A percentile compares a stretch with the other conserved stretches of the same genome.
Conservation (phyloP, 2,797 vertebrate species). For the Hafferia zeledoni region DNA sequence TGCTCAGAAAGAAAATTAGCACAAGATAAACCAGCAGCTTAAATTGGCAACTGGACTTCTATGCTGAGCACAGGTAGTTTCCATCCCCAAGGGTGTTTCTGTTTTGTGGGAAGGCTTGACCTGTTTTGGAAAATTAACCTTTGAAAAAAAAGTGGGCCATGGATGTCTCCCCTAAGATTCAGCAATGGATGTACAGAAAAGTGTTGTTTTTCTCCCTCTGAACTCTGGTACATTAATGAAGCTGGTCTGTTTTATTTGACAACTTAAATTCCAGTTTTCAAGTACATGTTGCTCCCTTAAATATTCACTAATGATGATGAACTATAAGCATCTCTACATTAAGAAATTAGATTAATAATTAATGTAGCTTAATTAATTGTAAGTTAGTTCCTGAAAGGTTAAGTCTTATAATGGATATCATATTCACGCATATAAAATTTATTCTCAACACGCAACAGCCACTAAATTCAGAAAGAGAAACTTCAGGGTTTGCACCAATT, state of each 20-base stretch:
- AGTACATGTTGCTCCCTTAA: background rate
- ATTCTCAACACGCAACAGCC: background rate
- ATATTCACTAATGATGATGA: background rate
- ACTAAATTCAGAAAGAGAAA: background rate
- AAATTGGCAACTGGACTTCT: background rate
- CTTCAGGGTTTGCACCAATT: background rate
- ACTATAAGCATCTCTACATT: background rate
- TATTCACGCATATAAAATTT: background rate
- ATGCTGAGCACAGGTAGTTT: background rate
- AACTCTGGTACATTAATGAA: background rate
- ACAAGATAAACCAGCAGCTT: constrained; percentile 35
- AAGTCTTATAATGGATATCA: background rate
- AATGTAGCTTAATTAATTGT: background rate
- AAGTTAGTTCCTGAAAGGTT: background rate
- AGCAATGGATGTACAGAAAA: background rate
- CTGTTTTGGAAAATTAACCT: background rate
- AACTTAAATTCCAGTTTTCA: background rate
- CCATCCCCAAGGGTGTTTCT: constrained; percentile 27
- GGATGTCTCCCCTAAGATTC: background rate
- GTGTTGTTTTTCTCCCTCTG: rapidly evolving
- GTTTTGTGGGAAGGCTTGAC: background rate
- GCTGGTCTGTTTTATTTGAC: background rate
- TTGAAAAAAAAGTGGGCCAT: background rate
- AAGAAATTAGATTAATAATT: background rate
- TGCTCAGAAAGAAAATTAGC: constrained; percentile 26